Evolutionary conservation across 2,888 invertebrate genomes (phyloP), one percentile per base, ranked within the genome.

Genomic region (Hydroisotoma schaefferi): DNA sequence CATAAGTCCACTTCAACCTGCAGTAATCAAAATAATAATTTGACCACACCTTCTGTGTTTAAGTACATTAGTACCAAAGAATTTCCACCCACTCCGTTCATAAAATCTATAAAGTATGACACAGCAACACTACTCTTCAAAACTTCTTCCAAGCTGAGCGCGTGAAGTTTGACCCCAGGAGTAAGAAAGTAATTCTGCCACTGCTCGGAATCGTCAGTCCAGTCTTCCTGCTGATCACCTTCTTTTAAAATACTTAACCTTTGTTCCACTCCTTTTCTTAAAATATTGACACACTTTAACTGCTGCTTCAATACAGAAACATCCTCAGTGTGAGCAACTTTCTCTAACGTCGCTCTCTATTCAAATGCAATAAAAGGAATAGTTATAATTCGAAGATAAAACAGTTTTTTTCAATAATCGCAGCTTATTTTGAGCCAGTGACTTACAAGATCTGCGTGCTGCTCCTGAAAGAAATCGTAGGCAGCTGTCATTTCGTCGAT

Each of bases 401-500:
- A 2, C 49, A 5, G 23, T n/a, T 40, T 28, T n/a, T 29, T 25
- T 47, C 5, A n/a, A n/a, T n/a, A n/a, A n/a, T n/a, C n/a, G n/a
- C n/a, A n/a, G n/a, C n/a, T n/a, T n/a, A n/a, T n/a, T 20, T 8
- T 26, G 6, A 47, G 37, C 8, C n/a, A n/a, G 18, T 23, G 43
- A 15, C 28, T 58, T 60, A 70, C 70, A 55, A 68, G 46, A 55
- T 69, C 68, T 38, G 53, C 27, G 26, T 65, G 40, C 47, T 68
- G 68, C 15, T 63, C 63, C 67, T 66, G 73, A 78, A 55, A 85
- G 67, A 89, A 81, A 73, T 88, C 90, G 74, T 86, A 82, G 10
- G 88, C 87, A 20, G 91, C 88, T 70, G 84, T 84, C 69, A 95
- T 79, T 77, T 95, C 94, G 61, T 90, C 90, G 46, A 87, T 82